Base-by-base conservation (phyloP, 1,140 invertebrate species). In the Drosophila guanche region DNA sequence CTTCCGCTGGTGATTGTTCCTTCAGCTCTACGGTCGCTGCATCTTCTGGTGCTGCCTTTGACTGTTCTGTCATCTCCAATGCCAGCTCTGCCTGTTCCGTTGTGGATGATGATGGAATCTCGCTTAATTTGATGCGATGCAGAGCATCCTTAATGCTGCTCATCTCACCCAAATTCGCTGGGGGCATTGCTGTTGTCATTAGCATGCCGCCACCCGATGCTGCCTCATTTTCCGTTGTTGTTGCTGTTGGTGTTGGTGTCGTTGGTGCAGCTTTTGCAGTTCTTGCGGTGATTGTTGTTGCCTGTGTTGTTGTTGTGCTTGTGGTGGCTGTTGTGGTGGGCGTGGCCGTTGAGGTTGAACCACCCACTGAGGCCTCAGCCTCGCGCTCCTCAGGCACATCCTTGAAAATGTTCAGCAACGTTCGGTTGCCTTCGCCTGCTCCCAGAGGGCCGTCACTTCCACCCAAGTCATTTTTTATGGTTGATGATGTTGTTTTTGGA, bases 301-400 rank as follows among this genome's bases (percentile, higher is more conserved):
- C 43, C 45, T 63, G 52, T 25, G 79, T 78, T 50, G 79, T 83
- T 48, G 79, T 80, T 50, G 77, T 86, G 25, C 81, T 86, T 25
- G 81, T 76, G 43, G 83, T 79, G 46, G 84, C 75, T 42, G 83
- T 81, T 55, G 83, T 88, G 66, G 83, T 86, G 46, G 83, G 83
- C 70, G 83, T 88, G 65, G 83, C 83, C 56, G 83, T 88, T 66
- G 83, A 88, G 50, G 80, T 84, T 47, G 80, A 61, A 16, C 52
- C 65, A 40, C 51, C 62, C 58, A 61, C 71, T 56, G 56, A 33
- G 8, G 42, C 66, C 67, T n/a, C n/a, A n/a, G 65, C 58, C 53
- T 56, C 50, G n/a, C n/a, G 14, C 23, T 41, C 20, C 14, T 41
- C 27, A 33, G 52, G 47, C 45, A 58, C 63, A 59, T 67, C 69